Percentiles rank a stretch among this genome's conserved stretches.
phyloP scores from a whole-genome alignment of 2,797 vertebrate species.

The Squalus acanthias region DNA sequence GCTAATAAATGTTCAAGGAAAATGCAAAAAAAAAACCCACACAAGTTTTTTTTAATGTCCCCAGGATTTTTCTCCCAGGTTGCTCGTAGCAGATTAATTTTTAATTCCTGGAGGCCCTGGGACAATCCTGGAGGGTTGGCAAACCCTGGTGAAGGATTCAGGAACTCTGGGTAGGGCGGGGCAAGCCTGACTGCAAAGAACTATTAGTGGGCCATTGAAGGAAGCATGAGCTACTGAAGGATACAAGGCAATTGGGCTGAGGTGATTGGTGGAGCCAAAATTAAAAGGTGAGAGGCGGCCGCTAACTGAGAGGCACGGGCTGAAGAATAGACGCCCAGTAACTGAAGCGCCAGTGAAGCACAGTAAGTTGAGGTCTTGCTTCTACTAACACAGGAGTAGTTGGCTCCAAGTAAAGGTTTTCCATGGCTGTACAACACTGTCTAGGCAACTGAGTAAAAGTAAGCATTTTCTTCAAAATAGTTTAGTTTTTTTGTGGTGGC shows the following conservation, averaged over 20 bases:
- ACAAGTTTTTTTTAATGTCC: not conserved
- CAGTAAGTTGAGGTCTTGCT: not conserved
- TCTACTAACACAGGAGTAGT: not conserved
- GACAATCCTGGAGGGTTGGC: not conserved
- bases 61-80: not conserved
- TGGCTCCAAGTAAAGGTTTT: not conserved
- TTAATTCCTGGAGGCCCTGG: not conserved
- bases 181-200: not conserved
- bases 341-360: not conserved
- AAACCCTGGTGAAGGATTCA: not conserved
- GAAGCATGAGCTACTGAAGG: not conserved
- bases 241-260: not conserved
- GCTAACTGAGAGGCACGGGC: not conserved
- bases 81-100: not conserved
- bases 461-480: not conserved
- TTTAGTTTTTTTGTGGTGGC: not conserved
- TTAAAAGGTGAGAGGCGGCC: not conserved
- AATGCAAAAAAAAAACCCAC: not conserved
- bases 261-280: not conserved
- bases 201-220: not conserved
- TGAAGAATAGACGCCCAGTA: not conserved
- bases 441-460: not conserved
- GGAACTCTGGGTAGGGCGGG: not conserved
- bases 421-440: not conserved
- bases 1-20: not conserved